Conservation (phyloP, 2,888 invertebrate genomes). For the Mesorhabditis sp. region DNA sequence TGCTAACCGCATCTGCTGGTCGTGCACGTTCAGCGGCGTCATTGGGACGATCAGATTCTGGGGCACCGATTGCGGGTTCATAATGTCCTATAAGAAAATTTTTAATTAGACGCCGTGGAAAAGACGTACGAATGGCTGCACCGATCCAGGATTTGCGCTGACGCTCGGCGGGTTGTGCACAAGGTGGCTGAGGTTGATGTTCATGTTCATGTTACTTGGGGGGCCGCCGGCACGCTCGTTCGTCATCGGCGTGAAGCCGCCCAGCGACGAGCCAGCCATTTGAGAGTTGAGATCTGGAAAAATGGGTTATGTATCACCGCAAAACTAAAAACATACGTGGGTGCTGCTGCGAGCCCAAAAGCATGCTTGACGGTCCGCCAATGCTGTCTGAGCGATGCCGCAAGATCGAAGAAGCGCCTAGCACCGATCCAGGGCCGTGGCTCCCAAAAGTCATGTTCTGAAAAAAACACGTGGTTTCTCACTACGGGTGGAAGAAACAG, state of each 20-base stretch:
- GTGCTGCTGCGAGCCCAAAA: conserved; percentile 7
- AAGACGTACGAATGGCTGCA: neutral
- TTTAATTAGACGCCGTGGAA: neutral
- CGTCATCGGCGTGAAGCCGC: neutral
- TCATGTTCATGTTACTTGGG: conserved; percentile 24
- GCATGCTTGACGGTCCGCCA: conserved; percentile 10
- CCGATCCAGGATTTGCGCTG: conserved; percentile 23
- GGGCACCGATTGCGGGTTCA: conserved; percentile 32
- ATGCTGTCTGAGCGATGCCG: conserved; percentile 16
- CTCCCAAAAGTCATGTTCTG: neutral
- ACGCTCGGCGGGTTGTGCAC: conserved; percentile 31
- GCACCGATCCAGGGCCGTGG: conserved; percentile 36
- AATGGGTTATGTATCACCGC: neutral
- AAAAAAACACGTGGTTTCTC: conserved; percentile 1
- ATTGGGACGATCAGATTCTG: conserved; percentile 44
- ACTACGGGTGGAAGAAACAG: conserved; percentile 9
- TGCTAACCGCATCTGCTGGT: conserved; percentile 15
- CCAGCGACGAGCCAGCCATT: neutral
- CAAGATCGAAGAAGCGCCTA: conserved; percentile 32
- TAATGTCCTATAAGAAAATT: conserved; percentile 18
- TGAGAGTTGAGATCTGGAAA: neutral
- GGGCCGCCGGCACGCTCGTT: conserved; percentile 18
- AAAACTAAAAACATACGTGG: neutral
- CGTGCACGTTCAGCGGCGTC: conserved; percentile 44
- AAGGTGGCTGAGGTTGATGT: conserved; percentile 16